Evolutionary conservation across 2,888 invertebrate species (phyloP), one percentile per base, ranked within the genome.

Genomic region (Physocephala rufipes): DNA sequence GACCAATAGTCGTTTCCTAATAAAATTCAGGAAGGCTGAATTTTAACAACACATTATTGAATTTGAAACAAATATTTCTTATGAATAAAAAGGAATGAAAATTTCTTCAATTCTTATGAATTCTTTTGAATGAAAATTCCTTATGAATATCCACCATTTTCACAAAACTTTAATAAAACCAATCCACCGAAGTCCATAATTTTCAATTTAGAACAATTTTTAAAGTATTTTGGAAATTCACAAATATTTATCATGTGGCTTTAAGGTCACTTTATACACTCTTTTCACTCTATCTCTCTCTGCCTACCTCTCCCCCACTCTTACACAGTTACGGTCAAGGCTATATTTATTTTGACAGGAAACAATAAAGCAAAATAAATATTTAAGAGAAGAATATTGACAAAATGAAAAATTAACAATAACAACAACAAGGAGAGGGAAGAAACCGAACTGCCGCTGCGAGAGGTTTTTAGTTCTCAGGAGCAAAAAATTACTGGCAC

Each of bases 341-440:
- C 24, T n/a, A 13, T 62, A 45, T 19, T 62, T 36, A 47, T 26
- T n/a, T n/a, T 28, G 58, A 58, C 26, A 63, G 55, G 45, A 63
- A 47, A 47, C 24, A 24, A 45, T 47, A 24, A 24, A 13, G 47
- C 47, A 45, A 63, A n/a, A n/a, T n/a, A n/a, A n/a, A 63, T n/a
- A 63, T 63, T 63, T 63, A 24, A 63, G 16, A 21, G 49, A 15
- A 49, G 15, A 67, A 67, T 45, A 67, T 67, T 66, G 66, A 59
- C 47, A 21, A 15, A 26, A 21, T 43, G 24, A 55, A 5, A 24
- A 55, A n/a, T n/a, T n/a, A n/a, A n/a, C n/a, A 2, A 24, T n/a
- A 24, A 49, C n/a, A 47, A 64, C 21, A 64, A 49, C 21, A 49
- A 19, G 13, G 2, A 24, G 15, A 47, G 16, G 2, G 13, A 19